These are phyloP conservation scores for Platichthys flesus DNA, from an alignment of 2,113 vertebrate genomes.

Conservation along the genomic window DNA sequence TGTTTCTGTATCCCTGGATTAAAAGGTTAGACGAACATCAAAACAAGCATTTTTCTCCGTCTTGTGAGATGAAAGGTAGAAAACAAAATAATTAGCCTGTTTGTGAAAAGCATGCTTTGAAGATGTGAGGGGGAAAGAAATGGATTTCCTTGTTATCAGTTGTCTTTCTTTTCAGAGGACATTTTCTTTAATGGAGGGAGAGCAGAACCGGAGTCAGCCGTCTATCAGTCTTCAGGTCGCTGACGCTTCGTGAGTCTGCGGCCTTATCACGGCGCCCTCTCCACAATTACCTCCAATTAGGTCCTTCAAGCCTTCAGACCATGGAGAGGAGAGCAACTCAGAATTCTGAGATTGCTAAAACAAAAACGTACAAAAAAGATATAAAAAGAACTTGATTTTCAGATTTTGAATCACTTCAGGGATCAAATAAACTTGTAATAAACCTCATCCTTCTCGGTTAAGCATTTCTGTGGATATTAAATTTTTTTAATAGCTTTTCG, in stretches of 20 bases:
- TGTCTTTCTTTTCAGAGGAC: slow-evolving; percentile 54
- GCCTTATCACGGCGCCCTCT: slow-evolving; percentile 53
- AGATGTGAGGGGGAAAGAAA: slow-evolving; percentile 60
- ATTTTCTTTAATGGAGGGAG: slow-evolving; percentile 31
- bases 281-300: slow-evolving; percentile 69
- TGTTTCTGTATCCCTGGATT: slow-evolving; percentile 39
- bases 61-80: slow-evolving; percentile 73
- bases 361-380: slow-evolving; percentile 21
- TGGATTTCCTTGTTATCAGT: slow-evolving; percentile 64
- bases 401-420: not conserved
- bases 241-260: slow-evolving; percentile 51
- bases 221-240: slow-evolving; percentile 15
- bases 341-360: slow-evolving; percentile 22
- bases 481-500: no score
- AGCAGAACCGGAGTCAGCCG: slow-evolving; percentile 43
- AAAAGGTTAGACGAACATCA: slow-evolving; percentile 72
- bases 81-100: slow-evolving; percentile 76
- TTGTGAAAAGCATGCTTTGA: slow-evolving; percentile 76
- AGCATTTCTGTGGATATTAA: no score
- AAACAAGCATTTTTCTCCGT: slow-evolving; percentile 68
- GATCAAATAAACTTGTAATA: not conserved
- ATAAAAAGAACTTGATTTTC: slow-evolving; percentile 12
- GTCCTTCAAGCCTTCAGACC: slow-evolving; percentile 41
- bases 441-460: no score
- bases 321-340: slow-evolving; percentile 46